phyloP scores from a whole-genome alignment of 2,888 invertebrate genomes.

The Balanococcus diminutus region DNA sequence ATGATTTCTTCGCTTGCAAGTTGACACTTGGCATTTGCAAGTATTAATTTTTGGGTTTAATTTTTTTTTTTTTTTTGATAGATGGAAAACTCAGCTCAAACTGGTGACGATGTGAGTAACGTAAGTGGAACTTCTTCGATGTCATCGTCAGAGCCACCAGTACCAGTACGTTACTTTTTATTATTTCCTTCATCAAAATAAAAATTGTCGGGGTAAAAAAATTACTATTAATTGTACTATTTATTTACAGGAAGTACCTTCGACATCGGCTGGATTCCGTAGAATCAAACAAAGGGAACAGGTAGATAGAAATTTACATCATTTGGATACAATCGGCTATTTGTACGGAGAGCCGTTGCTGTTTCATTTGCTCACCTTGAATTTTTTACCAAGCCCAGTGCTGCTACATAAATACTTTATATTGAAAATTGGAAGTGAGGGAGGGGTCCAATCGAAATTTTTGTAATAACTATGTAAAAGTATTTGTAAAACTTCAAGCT shows the following conservation, averaged over 20 bases:
- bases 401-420: too few species aligned
- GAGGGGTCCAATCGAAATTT: too few species aligned
- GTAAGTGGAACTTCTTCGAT: neutral
- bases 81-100: neutral
- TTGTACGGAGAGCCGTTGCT: neutral
- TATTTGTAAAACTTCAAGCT: too few species aligned
- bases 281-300: neutral
- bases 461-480: too few species aligned
- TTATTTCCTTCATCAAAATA: too few species aligned
- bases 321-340: neutral
- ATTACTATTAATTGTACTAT: neutral
- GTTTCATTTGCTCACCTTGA: too few species aligned
- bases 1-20: neutral
- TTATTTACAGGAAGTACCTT: neutral
- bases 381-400: too few species aligned
- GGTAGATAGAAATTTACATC: neutral
- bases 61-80: neutral
- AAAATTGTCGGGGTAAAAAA: neutral
- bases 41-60: too few species aligned
- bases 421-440: too few species aligned
- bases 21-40: neutral
- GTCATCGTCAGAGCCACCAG: neutral
- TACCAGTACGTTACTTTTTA: neutral
- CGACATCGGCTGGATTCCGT: neutral
- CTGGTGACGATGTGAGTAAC: neutral